phyloP scores from a whole-genome alignment of 2,888 invertebrate species.

The Athrips mouffetella region DNA sequence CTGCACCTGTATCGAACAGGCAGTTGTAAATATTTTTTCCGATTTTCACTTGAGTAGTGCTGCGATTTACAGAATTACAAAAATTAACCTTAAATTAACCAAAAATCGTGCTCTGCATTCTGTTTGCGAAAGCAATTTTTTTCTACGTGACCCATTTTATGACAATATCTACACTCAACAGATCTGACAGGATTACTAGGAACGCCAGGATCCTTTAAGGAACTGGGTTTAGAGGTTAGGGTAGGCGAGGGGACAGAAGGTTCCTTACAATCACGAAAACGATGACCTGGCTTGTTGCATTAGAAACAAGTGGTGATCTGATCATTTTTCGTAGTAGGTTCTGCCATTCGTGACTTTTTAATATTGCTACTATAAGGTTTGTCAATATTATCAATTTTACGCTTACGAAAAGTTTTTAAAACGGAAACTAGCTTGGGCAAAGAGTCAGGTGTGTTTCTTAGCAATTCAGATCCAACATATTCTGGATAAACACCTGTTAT shows the following conservation, averaged over 20 bases:
- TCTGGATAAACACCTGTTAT: slow-evolving; percentile 19
- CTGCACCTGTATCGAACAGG: slow-evolving; percentile 29
- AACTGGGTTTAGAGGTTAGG: not conserved
- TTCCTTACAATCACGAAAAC: not conserved
- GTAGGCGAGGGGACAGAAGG: not conserved
- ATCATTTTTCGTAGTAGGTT: not conserved
- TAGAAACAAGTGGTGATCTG: not conserved
- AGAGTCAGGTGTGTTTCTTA: not conserved
- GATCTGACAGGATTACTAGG: not conserved
- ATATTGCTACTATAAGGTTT: not conserved
- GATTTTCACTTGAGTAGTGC: not conserved
- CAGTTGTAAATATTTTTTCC: not conserved
- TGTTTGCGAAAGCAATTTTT: slow-evolving; percentile 8
- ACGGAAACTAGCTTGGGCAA: slow-evolving; percentile 1
- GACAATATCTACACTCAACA: not conserved
- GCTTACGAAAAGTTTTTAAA: slow-evolving; percentile 3
- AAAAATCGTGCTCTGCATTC: not conserved
- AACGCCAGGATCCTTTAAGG: not conserved
- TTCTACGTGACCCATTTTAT: slow-evolving; percentile 1
- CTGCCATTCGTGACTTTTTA: not conserved
- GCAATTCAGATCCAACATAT: slow-evolving; percentile 13
- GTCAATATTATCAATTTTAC: not conserved
- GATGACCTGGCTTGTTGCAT: not conserved
- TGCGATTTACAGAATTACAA: not conserved
- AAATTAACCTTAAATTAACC: not conserved